Base-by-base conservation (phyloP, 2,113 vertebrate species). In the Solea senegalensis region DNA sequence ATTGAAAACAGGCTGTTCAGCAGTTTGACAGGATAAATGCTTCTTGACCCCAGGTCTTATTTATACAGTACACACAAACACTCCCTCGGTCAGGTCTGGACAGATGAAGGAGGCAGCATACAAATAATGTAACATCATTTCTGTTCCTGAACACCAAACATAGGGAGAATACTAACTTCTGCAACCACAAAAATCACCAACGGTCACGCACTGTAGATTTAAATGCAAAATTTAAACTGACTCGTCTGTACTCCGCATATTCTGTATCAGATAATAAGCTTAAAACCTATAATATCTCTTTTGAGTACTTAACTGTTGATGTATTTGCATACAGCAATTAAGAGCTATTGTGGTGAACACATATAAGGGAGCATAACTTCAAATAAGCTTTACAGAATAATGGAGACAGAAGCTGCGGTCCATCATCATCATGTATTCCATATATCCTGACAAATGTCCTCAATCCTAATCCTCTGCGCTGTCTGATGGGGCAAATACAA, bases 401-500 rank as follows among this genome's bases (percentile, higher is more conserved):
- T 41, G 51, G 48, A 56, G 16, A 65, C 7, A 13, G 9, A 58
- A 9, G 8, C 21, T 40, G 12, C 13, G 68, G 28, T 28, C 16
- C 1, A n/a, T 63, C 28, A 62, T 58, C 4, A 51, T 61, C n/a
- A 13, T 54, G 27, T 67, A 49, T 16, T 39, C 28, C 3, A 2
- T 41, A 69, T 43, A 44, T 56, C 44, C 63, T 44, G 43, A 67
- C 57, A 73, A 71, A 72, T 41, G 56, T 63, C 69, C 79, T 62
- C 60, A 56, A 70, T 78, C 57, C 40, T 49, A 53, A 50, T 69
- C 14, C 56, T 43, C 67, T 53, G 66, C 5, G 27, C 52, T 9
- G 5, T 43, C 58, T 72, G 78, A 85, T 72, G 74, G 68, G 48
- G 50, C 50, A 39, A 69, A 34, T 62, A 70, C 76, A 85, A 84